Evolutionary conservation across 2,888 invertebrate species (phyloP).

Genomic region (Brachycybe producta): DNA sequence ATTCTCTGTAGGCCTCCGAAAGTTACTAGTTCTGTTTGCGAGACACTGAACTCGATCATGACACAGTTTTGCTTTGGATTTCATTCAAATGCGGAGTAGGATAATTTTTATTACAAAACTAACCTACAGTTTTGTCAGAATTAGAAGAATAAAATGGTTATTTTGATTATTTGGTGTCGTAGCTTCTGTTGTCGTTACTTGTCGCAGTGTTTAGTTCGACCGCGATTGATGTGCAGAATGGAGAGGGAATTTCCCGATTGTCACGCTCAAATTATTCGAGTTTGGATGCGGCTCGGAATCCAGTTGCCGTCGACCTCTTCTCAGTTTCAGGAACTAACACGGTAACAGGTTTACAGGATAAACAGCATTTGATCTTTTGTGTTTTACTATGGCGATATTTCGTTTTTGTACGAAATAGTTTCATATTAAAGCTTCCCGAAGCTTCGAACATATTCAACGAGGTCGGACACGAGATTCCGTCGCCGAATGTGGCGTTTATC

Average conservation of each 20-base stretch:
- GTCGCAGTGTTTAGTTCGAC: background rate
- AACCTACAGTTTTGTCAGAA: too few species aligned
- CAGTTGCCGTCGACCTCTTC: background rate
- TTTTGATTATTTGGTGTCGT: background rate
- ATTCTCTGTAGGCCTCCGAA: too few species aligned
- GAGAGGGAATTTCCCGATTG: background rate
- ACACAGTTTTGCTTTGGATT: constrained; percentile 4
- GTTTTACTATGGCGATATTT: background rate
- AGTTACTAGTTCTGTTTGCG: too few species aligned
- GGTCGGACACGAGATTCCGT: background rate
- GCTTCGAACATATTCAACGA: background rate
- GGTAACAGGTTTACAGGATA: constrained; percentile 2
- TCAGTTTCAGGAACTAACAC: background rate
- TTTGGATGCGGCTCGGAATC: constrained; percentile 8
- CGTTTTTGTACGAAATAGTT: background rate
- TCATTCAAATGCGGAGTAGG: constrained; percentile 9
- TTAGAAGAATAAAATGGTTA: too few species aligned
- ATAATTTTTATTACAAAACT: too few species aligned
- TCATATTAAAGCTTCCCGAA: constrained; percentile 6
- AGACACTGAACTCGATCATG: background rate
- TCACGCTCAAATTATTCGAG: constrained; percentile 8
- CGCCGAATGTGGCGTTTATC: background rate
- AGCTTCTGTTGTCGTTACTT: constrained; percentile 8
- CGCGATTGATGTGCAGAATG: background rate
- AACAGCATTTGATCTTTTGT: background rate